phyloP scores from a whole-genome alignment of 2,113 vertebrate species.

The Miniopterus natalensis region DNA sequence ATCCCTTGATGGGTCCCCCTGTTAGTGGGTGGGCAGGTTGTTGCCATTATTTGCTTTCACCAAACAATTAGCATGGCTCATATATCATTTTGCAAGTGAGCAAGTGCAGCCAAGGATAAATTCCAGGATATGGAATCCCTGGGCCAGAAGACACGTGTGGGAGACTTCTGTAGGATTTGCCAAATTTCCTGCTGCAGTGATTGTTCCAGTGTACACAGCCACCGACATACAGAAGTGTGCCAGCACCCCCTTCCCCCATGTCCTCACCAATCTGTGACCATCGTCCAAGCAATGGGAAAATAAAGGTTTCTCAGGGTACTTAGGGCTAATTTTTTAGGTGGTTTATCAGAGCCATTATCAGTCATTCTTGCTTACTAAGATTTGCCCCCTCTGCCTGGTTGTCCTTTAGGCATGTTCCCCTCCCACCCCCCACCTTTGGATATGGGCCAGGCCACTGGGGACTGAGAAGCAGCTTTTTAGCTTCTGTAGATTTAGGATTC shows the following conservation, averaged over 20 bases:
- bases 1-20: neutral
- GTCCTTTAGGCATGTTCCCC: neutral
- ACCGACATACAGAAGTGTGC: no score
- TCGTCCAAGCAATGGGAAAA: neutral
- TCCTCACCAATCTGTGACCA: neutral
- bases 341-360: neutral
- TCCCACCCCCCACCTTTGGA: neutral
- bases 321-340: neutral
- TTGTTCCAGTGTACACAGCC: neutral
- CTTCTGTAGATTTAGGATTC: neutral
- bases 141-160: neutral
- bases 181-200: neutral
- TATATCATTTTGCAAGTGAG: neutral
- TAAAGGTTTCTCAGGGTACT: neutral
- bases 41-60: neutral
- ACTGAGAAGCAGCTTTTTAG: neutral
- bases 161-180: neutral
- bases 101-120: neutral
- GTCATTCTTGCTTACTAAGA: neutral
- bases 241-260: neutral
- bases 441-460: neutral
- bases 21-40: neutral
- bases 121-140: constrained; percentile 4
- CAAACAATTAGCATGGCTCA: neutral
- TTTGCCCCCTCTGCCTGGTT: neutral